Conservation (phyloP, 1,140 invertebrate species). For the Lutraria rhynchaena region DNA sequence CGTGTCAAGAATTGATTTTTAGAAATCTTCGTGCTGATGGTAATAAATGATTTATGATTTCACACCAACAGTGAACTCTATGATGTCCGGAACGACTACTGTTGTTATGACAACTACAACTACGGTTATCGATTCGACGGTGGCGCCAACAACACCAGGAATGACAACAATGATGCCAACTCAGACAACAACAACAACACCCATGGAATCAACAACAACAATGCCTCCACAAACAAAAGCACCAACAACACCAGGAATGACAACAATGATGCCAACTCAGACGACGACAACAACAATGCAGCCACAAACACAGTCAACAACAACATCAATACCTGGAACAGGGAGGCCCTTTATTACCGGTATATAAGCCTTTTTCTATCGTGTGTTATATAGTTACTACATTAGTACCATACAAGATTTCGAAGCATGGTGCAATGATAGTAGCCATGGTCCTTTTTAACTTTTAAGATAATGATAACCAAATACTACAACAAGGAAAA, state of each 20-base stretch:
- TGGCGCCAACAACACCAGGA: not conserved
- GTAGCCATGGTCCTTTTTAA: not conserved
- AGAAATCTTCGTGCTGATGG: too few relatives aligned
- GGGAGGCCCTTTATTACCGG: too few relatives aligned
- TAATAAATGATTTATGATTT: too few relatives aligned
- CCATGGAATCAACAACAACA: not conserved
- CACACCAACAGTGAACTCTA: too few relatives aligned
- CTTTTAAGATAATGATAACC: too few relatives aligned
- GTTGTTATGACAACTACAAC: too few relatives aligned
- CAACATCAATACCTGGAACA: not conserved
- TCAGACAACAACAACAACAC: not conserved
- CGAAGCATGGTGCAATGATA: not conserved
- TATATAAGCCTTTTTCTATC: too few relatives aligned
- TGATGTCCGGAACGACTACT: too few relatives aligned
- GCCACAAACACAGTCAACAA: not conserved
- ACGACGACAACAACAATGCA: not conserved
- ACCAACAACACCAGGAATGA: not conserved
- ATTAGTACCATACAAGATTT: not conserved
- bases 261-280: not conserved
- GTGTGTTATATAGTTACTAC: not conserved
- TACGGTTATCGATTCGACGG: slow-evolving; percentile 8
- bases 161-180: not conserved
- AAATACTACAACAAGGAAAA: too few relatives aligned
- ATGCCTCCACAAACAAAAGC: not conserved
- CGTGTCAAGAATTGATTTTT: too few relatives aligned